Base-by-base conservation (phyloP, 1,140 invertebrate species). In the Cyphomyrmex costatus region DNA sequence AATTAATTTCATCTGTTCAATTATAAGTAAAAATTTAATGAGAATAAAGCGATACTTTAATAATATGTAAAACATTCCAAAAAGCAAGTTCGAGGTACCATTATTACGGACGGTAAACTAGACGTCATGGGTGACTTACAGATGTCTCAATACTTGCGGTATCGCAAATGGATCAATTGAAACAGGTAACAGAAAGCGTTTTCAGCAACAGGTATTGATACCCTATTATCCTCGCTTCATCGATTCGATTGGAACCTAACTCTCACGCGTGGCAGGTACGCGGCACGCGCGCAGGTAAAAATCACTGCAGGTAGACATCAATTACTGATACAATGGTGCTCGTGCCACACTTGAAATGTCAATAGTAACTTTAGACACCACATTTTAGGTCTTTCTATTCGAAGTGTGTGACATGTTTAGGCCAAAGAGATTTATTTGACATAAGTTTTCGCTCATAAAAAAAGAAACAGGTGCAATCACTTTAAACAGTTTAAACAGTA, bases 201-300 rank as follows among this genome's bases (percentile, higher is more conserved):
- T 73, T 56, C 87, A 90, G 89, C 89, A 91, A 91, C 80, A 93
- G 92, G 82, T 89, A 93, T 87, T 80, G 76, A 89, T 91, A 91
- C 79, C 85, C 77, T 88, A 90, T 90, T 91, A 91, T 89, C 21
- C 77, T 85, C 84, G 63, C 88, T 82, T 86, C 91, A 92, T 92
- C 89, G 80, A 89, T 92, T 92, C 89, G 85, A 92, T 92, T 66
- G 71, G 85, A n/a, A 91, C 89, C 90, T 92, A 89, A 87, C 78
- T 76, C 70, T 56, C 65, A 36, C 84, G 21, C 65, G 36, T 88
- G 91, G 86, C 92, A 93, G 92, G 92, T 92, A 90, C 76, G 49
- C 33, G 82, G 77, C 91, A 92, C 92, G 89, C 89, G 91, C 63
- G 70, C 90, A 88, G 86, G 88, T 90, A 76, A 85, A 89, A 85